A percentile compares a stretch with the other conserved stretches of the same genome.
Conservation (phyloP, 2,113 vertebrate species). For the Paratilapia polleni region DNA sequence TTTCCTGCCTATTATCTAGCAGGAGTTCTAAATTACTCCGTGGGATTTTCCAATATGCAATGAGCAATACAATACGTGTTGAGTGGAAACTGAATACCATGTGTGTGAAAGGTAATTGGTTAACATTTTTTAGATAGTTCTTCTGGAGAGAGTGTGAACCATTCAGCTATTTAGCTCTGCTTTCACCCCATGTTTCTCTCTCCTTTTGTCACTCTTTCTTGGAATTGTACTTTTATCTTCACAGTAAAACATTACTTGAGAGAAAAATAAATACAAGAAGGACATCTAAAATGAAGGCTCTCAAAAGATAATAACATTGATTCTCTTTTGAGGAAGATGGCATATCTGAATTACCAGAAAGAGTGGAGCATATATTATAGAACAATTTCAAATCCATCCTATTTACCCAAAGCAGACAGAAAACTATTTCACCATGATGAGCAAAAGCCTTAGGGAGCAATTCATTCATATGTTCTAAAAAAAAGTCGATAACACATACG, state of each 20-base stretch:
- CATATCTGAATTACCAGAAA: not conserved
- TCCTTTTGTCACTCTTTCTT: not conserved
- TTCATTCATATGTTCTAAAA: slow-evolving; percentile 40
- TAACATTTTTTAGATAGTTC: not conserved
- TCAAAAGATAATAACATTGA: slow-evolving; percentile 9
- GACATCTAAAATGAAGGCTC: not conserved
- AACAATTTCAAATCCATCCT: slow-evolving; percentile 13
- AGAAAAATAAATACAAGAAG: not conserved
- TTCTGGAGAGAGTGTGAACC: not conserved
- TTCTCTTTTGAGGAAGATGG: not conserved
- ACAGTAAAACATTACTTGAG: not conserved
- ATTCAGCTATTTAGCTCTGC: not conserved
- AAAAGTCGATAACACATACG: slow-evolving; percentile 26
- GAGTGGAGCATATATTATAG: not conserved
- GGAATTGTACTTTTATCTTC: not conserved
- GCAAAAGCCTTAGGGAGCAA: slow-evolving; percentile 26
- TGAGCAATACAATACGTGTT: not conserved
- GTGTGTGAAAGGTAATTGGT: not conserved
- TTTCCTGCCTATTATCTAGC: slow-evolving; percentile 27
- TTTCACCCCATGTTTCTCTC: not conserved
- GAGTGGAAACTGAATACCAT: not conserved
- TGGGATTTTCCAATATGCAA: not conserved
- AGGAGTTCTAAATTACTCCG: slow-evolving; percentile 16
- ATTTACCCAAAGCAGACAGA: not conserved
- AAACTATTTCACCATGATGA: slow-evolving; percentile 36